phyloP scores from a whole-genome alignment of 1,140 invertebrate species.

The Carcinoscorpius rotundicauda region DNA sequence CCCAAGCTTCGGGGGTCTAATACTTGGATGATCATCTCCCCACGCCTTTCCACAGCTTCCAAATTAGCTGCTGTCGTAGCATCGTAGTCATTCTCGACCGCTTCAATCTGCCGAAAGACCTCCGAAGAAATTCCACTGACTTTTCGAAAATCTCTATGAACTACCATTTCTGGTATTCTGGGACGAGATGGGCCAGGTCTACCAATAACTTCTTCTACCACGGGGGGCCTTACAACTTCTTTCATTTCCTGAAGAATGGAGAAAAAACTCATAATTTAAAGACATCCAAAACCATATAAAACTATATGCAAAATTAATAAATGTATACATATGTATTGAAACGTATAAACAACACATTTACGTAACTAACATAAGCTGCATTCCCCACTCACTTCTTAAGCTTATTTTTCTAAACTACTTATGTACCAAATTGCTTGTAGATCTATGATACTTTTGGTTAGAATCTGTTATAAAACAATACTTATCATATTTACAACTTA shows the following conservation, averaged over 20 bases:
- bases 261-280: no score
- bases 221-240: not conserved
- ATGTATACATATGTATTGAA: no score
- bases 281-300: no score
- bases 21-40: conserved; percentile 87
- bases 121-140: conserved; percentile 87
- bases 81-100: conserved; percentile 88
- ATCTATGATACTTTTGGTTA: no score
- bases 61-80: conserved; percentile 67
- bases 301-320: no score
- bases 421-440: no score
- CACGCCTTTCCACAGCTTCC: conserved; percentile 72
- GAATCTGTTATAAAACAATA: no score
- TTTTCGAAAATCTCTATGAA: conserved; percentile 86
- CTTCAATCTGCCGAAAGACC: conserved; percentile 91
- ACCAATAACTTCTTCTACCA: not conserved
- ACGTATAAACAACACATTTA: no score
- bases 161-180: conserved; percentile 59
- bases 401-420: no score
- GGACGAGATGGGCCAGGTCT: conserved; percentile 3
- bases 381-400: no score
- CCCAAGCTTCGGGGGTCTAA: conserved; percentile 66
- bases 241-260: not conserved
- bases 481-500: no score
- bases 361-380: no score